Conservation (phyloP, 2,888 invertebrate genomes). For the Thumatha senex region DNA sequence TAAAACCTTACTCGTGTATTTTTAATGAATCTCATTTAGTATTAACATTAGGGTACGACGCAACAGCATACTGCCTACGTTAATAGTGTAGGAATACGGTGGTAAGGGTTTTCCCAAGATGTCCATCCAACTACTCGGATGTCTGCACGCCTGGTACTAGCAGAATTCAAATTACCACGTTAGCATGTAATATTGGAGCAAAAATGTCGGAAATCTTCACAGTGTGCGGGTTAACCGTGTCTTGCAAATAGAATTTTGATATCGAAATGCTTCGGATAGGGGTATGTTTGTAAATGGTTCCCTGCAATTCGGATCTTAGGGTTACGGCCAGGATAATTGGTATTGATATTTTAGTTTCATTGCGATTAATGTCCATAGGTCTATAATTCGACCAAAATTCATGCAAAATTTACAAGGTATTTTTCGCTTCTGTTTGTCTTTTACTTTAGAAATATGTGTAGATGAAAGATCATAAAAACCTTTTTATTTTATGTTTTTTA, state of each 20-base stretch:
- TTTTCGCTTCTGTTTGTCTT: too few species aligned
- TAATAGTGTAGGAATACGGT: conserved; percentile 36
- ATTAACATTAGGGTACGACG: conserved; percentile 32
- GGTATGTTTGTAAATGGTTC: conserved; percentile 51
- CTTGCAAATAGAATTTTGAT: conserved; percentile 64
- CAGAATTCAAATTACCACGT: conserved; percentile 61
- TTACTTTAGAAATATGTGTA: too few species aligned
- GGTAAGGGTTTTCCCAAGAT: conserved; percentile 50
- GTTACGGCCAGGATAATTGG: conserved; percentile 44
- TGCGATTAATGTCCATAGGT: neutral
- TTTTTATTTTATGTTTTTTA: too few species aligned
- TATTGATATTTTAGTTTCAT: conserved; percentile 34
- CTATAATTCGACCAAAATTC: too few species aligned
- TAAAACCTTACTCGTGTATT: conserved; percentile 10
- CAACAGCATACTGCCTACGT: conserved; percentile 45
- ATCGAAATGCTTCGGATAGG: conserved; percentile 52
- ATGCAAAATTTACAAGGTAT: too few species aligned
- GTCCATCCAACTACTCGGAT: conserved; percentile 40
- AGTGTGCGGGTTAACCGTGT: conserved; percentile 40
- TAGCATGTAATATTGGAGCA: conserved; percentile 58
- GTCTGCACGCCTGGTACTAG: conserved; percentile 40
- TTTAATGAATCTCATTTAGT: conserved; percentile 38
- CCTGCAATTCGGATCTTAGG: conserved; percentile 49
- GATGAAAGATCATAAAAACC: too few species aligned
- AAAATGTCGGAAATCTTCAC: conserved; percentile 44